Base-by-base conservation (phyloP, 2,888 invertebrate genomes). In the Drosophila recens region DNA sequence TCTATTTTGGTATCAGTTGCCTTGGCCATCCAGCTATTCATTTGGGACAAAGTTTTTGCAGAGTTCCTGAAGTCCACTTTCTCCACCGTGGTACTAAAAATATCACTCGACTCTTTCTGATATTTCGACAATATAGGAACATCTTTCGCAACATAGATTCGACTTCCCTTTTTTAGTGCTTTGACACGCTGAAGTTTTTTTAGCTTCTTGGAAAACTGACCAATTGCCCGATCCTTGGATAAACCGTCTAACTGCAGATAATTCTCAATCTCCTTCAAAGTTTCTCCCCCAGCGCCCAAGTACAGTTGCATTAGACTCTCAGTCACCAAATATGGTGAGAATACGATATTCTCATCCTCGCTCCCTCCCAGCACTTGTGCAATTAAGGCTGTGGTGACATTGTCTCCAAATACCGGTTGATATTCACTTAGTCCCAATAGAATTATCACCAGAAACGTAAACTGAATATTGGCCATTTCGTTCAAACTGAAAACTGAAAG, bases 281-380 rank as follows among this genome's bases (percentile, higher is more conserved):
- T 61, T 10, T 33, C 33, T 2, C 42, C 59, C 8, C 34, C 42
- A 8, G 59, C 59, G 6, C 51, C 59, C 51, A 61, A 11, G 4
- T 42, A 61, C 11, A 61, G 15, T 51, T 61, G 51, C 42, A 33
- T 33, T 15, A 61, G 33, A 8, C 51, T 42, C 8, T 61, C 59
- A 8, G 1, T 23, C n/a, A 61, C 20, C 33, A 61, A 23, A 2
- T 20, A 33, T 3, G 59, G 59, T 5, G 59, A 61, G 1, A 61
- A 30, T 0, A 61, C n/a, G 0, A 61, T 20, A 42, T 61, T 61
- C 3, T 20, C 11, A 13, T n/a, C 17, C 9, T 40, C 17, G 30
- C 8, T 27, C 1, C 30, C 23, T 5, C 40, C 5, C 0, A 58
- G 58, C 10, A 58, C 48, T 3, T 30, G 5, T 13, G 9, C 30